phyloP scores from a whole-genome alignment of 2,113 vertebrate genomes.

The Campylorhamphus procurvoides region DNA sequence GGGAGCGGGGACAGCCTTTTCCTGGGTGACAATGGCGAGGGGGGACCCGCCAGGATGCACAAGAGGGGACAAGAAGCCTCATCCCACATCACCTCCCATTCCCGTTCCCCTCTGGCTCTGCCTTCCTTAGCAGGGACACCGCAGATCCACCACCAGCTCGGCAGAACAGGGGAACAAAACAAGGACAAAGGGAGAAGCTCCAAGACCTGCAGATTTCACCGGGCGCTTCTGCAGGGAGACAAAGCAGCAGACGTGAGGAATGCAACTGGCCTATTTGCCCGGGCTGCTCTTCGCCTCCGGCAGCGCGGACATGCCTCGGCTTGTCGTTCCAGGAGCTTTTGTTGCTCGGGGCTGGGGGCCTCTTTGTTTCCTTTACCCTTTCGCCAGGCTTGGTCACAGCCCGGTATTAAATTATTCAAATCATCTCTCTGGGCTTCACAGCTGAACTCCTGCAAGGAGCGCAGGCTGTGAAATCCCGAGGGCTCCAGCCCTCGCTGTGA shows the following conservation, averaged over 20 bases:
- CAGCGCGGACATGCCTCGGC: conserved; percentile 36
- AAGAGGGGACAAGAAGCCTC: background rate
- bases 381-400: conserved; percentile 52
- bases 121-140: background rate
- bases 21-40: background rate
- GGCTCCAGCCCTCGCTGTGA: background rate
- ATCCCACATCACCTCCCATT: background rate
- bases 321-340: conserved; percentile 52
- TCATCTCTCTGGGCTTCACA: background rate
- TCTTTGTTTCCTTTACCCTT: conserved; percentile 62
- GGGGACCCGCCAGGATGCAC: background rate
- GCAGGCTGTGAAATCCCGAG: background rate
- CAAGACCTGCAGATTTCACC: conserved; percentile 11
- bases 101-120: background rate
- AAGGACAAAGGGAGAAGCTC: conserved; percentile 22
- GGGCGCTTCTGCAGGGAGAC: conserved; percentile 37
- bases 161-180: background rate
- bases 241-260: conserved; percentile 64
- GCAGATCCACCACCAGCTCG: background rate
- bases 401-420: conserved; percentile 62
- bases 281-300: conserved; percentile 31
- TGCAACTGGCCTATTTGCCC: conserved; percentile 47
- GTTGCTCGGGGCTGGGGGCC: conserved; percentile 61
- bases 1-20: background rate
- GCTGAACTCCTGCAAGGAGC: background rate